Evolutionary conservation across 2,113 vertebrate species (phyloP), one percentile per base, ranked within the genome.

Genomic region (Sebastes schlegelii): DNA sequence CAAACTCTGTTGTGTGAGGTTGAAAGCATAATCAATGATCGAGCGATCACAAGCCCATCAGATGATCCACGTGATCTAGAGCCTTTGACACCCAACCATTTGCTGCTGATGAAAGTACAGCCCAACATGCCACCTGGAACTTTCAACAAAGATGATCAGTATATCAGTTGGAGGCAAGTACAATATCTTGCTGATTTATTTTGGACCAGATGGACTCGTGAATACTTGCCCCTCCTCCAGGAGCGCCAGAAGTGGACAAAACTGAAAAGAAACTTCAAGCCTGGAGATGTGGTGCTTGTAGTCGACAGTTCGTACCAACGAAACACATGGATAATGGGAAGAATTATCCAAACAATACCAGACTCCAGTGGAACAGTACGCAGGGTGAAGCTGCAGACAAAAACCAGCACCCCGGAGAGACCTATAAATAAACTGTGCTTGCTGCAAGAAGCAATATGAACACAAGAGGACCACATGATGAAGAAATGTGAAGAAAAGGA

Each of bases 171-270:
- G 58, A 46, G 45, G 45, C 45, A 14, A 64, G 58, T 70, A 0
- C 77, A 78, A 6, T 51, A 71, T 19, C 68, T 67, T 12, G 68
- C n/a, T 8, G 68, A 78, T n/a, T 14, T 78, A 21, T 54, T 73
- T 7, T 84, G 55, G 70, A 67, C 21, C 11, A 51, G 69, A 61
- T 79, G 75, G 54, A 84, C 68, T 1, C 55, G 54, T 34, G 72
- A 76, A 11, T 64, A 77, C 16, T 16, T 80, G 10, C 52, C 54
- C 8, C 61, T 66, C 60, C 54, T 72, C 42, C 1, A 4, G 48
- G 64, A 54, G 4, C 70, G 40, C 4, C 65, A 54, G 17, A 61
- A 70, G 14, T 40, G 55, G 26, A 46, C 42, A 19, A 9, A 2
- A 4, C 2, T 11, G 34, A 60, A 8, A 51, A 81, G 62, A 66